phyloP scores from a whole-genome alignment of 2,113 vertebrate species.

The Acanthisitta chloris region DNA sequence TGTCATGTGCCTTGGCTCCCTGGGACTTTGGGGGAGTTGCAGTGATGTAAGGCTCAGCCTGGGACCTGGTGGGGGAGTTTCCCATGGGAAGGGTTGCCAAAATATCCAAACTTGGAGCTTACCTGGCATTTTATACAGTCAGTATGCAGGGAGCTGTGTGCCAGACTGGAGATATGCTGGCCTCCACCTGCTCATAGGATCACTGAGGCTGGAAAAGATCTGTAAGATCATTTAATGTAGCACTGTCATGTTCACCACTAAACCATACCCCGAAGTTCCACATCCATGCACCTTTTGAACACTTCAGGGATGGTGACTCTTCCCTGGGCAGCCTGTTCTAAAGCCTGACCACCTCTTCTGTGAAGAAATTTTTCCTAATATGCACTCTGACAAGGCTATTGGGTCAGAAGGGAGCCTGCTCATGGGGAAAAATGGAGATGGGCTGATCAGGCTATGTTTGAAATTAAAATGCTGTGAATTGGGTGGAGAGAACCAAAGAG shows the following conservation, averaged over 20 bases:
- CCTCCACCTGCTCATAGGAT: neutral
- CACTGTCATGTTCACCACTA: neutral
- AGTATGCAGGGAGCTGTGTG: neutral
- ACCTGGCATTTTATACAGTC: neutral
- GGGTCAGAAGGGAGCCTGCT: neutral
- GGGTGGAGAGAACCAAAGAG: neutral
- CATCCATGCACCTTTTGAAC: neutral
- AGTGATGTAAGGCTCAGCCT: neutral
- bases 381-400: neutral
- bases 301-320: neutral
- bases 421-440: neutral
- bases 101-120: neutral
- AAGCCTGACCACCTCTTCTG: neutral
- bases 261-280: neutral
- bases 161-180: accelerated
- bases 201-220: neutral
- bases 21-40: neutral
- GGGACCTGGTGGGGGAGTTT: neutral
- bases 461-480: neutral
- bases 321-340: neutral
- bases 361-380: neutral
- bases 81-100: neutral
- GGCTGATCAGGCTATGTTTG: neutral
- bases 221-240: neutral
- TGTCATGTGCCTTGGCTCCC: neutral